Percentiles rank a stretch among this genome's conserved stretches.
These are phyloP conservation scores for Helobdella robusta DNA, from an alignment of 2,888 invertebrate species.

Conservation along the genomic window DNA sequence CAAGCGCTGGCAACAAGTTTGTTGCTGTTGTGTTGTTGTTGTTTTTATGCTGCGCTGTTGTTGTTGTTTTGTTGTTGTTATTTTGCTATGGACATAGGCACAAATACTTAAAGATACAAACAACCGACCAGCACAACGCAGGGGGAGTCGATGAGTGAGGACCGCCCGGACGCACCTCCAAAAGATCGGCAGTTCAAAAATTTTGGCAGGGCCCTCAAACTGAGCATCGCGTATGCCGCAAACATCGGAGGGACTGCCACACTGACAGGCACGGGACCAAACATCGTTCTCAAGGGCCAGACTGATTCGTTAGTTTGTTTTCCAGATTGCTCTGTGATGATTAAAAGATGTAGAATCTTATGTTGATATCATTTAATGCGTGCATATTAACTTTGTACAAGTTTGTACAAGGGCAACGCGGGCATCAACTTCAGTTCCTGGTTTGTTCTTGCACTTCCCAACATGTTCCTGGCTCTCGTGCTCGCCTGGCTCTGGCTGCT, in stretches of 20 bases:
- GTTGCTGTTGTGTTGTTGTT: neutral
- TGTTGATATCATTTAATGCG: neutral
- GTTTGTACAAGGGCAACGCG: constrained; percentile 29
- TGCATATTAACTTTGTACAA: constrained; percentile 15
- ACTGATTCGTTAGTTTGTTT: constrained; percentile 37
- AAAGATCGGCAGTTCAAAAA: constrained; percentile 27
- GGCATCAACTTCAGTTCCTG: constrained; percentile 52
- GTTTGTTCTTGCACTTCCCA: constrained; percentile 76
- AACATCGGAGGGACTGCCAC: constrained; percentile 50
- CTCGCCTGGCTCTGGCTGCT: constrained; percentile 44
- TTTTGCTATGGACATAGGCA: too few species aligned
- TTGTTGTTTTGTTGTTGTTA: too few species aligned
- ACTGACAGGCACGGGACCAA: constrained; percentile 49
- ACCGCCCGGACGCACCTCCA: neutral
- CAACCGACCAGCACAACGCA: constrained; percentile 19
- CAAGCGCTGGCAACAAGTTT: constrained; percentile 25
- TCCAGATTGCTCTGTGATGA: too few species aligned
- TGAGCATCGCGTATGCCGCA: constrained; percentile 30
- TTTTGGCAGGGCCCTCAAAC: constrained; percentile 27
- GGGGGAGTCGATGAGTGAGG: neutral
- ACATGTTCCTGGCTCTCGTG: constrained; percentile 57
- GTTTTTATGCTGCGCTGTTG: too few species aligned
- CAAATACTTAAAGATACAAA: too few species aligned
- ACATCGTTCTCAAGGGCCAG: constrained; percentile 47
- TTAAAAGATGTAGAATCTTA: too few species aligned